These are phyloP conservation scores for Iguana delicatissima DNA, from an alignment of 2,797 vertebrate genomes.

Conservation along the genomic window DNA sequence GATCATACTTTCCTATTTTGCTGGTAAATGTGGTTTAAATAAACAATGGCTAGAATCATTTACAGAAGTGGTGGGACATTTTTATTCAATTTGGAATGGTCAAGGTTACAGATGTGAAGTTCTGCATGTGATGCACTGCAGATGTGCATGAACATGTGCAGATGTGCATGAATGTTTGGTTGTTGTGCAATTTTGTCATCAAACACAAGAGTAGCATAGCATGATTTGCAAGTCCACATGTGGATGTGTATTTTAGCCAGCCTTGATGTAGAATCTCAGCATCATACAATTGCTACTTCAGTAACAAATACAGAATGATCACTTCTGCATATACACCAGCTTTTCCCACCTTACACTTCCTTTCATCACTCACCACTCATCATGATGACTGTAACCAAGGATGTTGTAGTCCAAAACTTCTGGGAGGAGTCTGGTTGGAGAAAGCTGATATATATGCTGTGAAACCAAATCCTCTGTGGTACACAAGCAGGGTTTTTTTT, in stretches of 20 bases:
- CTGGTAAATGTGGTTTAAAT: neutral
- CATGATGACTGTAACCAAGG: neutral
- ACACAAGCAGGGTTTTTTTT: neutral
- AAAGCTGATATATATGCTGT: neutral
- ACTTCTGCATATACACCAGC: neutral
- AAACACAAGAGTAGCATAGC: no score
- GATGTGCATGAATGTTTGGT: no score
- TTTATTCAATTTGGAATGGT: no score
- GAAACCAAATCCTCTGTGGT: neutral
- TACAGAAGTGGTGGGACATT: no score
- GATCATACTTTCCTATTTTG: neutral
- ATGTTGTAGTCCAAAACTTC: neutral
- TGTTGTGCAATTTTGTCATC: no score
- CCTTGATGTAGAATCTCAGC: no score
- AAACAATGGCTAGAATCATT: neutral
- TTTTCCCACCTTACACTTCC: neutral
- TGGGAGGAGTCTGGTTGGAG: neutral
- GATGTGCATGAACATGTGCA: no score
- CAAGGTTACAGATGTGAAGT: no score
- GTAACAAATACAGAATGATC: slow-evolving; percentile 14
- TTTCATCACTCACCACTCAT: neutral
- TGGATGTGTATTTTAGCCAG: no score
- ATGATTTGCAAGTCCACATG: no score
- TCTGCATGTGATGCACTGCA: no score
- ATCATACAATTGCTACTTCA: slow-evolving; percentile 16